phyloP scores from a whole-genome alignment of 2,888 invertebrate genomes.

The Scelioninae gen. 1 region DNA sequence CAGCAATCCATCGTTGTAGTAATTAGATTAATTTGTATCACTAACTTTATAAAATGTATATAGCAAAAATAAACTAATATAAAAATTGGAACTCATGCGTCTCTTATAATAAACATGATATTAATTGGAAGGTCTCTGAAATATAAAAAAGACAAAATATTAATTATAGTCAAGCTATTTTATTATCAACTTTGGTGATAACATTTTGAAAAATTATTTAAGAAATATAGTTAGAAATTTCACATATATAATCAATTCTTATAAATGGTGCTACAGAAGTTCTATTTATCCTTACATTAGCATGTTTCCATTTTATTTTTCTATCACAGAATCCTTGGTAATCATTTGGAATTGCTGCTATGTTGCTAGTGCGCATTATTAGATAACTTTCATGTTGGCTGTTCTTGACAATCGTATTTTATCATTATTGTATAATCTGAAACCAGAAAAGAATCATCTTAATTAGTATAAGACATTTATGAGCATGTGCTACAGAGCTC shows the following conservation, averaged over 20 bases:
- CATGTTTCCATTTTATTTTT: conserved; percentile 35
- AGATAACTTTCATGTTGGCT: conserved; percentile 17
- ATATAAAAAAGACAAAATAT: conserved; percentile 18
- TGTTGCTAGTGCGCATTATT: conserved; percentile 21
- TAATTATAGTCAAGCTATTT: conserved; percentile 3
- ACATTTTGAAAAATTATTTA: neutral
- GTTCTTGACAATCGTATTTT: conserved; percentile 11
- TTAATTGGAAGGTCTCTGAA: conserved; percentile 39
- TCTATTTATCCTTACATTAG: conserved; percentile 35
- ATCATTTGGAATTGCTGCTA: conserved; percentile 51
- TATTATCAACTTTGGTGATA: conserved; percentile 8
- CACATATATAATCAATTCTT: neutral
- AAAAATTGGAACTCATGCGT: conserved; percentile 7
- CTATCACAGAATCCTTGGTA: conserved; percentile 47
- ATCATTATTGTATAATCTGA: conserved; percentile 37
- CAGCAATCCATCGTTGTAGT: no score
- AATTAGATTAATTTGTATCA: no score
- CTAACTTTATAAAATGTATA: conserved; percentile 6
- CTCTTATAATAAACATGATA: conserved; percentile 24
- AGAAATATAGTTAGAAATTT: no score
- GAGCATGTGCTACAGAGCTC: no score
- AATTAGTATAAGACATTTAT: neutral
- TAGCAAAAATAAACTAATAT: conserved; percentile 17
- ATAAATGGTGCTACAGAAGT: neutral
- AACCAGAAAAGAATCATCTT: conserved; percentile 21